These are phyloP conservation scores for Ariolimax columbianus DNA, from an alignment of 2,888 invertebrate genomes.

Conservation along the genomic window DNA sequence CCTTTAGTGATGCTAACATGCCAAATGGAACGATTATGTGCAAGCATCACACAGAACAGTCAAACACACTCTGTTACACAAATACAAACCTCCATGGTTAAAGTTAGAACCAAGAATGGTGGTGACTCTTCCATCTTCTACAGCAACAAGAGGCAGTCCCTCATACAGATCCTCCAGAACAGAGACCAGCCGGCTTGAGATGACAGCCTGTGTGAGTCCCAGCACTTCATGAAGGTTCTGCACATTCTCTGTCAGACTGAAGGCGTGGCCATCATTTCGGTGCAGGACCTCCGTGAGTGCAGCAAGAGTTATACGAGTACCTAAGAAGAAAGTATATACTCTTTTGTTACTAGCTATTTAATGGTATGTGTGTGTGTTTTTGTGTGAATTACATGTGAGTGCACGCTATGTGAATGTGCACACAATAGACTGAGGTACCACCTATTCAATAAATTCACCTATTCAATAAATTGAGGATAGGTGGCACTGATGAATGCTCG, in stretches of 20 bases:
- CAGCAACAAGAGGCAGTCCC: slow-evolving; percentile 53
- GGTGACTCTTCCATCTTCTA: slow-evolving; percentile 53
- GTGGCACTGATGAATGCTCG: too few species aligned
- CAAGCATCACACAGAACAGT: too few species aligned
- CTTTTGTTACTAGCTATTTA: not conserved
- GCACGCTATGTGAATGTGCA: too few species aligned
- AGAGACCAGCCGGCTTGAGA: slow-evolving; percentile 37
- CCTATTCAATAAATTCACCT: too few species aligned
- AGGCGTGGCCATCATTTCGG: slow-evolving; percentile 54
- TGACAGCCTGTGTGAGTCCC: slow-evolving; percentile 28
- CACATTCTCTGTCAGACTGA: slow-evolving; percentile 54
- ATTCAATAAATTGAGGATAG: too few species aligned
- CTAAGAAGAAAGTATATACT: slow-evolving; percentile 11
- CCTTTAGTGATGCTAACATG: too few species aligned
- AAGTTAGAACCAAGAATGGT: slow-evolving; percentile 45
- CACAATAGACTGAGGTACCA: too few species aligned
- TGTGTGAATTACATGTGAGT: too few species aligned
- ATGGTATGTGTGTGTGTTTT: too few species aligned
- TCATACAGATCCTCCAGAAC: slow-evolving; percentile 53
- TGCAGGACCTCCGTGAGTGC: slow-evolving; percentile 49
- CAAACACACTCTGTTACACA: too few species aligned
- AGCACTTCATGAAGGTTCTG: slow-evolving; percentile 50
- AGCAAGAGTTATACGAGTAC: slow-evolving; percentile 34
- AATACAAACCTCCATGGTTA: slow-evolving; percentile 44
- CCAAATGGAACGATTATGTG: too few species aligned